These are phyloP conservation scores for Takifugu rubripes DNA, from an alignment of 2,797 vertebrate genomes.

Conservation along the genomic window DNA sequence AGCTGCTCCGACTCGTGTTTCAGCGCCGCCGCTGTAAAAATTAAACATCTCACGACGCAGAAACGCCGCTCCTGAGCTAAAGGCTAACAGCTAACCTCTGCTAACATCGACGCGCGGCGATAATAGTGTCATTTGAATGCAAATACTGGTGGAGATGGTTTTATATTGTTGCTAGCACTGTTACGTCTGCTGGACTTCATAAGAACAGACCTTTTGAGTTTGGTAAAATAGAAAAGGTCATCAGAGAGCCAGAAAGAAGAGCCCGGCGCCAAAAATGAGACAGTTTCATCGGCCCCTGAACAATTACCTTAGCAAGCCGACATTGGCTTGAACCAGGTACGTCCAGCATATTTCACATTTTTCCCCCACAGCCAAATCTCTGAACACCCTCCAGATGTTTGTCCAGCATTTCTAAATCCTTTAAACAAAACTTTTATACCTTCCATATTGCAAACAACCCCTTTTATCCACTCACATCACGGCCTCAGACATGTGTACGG, in stretches of 20 bases:
- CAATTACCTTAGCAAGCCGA: background rate
- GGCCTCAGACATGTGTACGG: constrained; percentile 12
- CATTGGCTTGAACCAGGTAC: background rate
- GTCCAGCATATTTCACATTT: background rate
- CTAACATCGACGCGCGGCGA: background rate
- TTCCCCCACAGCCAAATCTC: background rate
- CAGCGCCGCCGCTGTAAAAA: too few relatives aligned
- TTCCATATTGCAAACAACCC: constrained; percentile 2
- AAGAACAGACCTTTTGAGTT: too few relatives aligned
- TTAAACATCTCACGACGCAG: too few relatives aligned
- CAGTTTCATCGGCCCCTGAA: background rate
- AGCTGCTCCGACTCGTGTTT: background rate
- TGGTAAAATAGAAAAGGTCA: too few relatives aligned
- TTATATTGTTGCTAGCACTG: too few relatives aligned
- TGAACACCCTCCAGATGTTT: background rate
- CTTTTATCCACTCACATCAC: constrained; percentile 10
- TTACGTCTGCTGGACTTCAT: too few relatives aligned
- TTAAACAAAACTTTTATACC: constrained; percentile 1
- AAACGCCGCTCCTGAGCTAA: background rate
- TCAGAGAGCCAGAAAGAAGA: too few relatives aligned
- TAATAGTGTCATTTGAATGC: too few relatives aligned
- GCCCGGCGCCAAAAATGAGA: background rate
- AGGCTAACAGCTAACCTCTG: background rate
- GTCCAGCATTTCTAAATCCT: background rate
- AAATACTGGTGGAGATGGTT: too few relatives aligned